Evolutionary conservation across 2,888 invertebrate genomes (phyloP), one percentile per base, ranked within the genome.

Genomic region (Idaea dimidiata): DNA sequence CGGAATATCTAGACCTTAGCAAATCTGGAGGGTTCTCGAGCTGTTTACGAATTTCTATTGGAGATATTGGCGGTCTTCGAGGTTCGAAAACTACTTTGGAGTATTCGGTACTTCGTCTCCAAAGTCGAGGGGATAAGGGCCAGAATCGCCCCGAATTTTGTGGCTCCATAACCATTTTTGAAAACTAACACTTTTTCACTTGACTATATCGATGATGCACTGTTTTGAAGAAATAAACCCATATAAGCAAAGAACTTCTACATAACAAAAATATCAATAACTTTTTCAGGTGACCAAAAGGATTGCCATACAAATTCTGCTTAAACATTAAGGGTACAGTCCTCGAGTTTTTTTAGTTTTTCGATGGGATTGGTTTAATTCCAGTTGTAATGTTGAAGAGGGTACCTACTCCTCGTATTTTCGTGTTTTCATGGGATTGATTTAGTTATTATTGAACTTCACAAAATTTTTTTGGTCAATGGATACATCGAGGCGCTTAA

Each of bases 111-210:
- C 92, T 92, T 62, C 90, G 82, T 54, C 92, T 85, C 91, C 91
- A 92, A 17, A 92, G 75, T 10, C 89, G 85, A 18, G 92, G 92
- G 54, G 91, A 92, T 17, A 92, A 77, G 32, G 92, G 91, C 92
- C 92, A 92, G 68, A 92, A 89, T 24, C 89, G 84, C 76, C 88
- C 88, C 65, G 80, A 82, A 70, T 83, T 84, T 67, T 88, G 86
- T 59, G 89, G 82, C 84, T 92, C 91, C 90, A 92, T 90, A 72
- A 91, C 90, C 92, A 92, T 92, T 82, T 86, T 89, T 60, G 70
- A 43, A 43, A 43, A 75, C 76, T 69, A 67, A 75, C 74, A 71
- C 70, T 75, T 71, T 71, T 69, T 63, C 66, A 66, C 61, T 64
- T 24, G 84, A 87, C 83, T 86, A 76, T 85, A 84, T 82, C 86